These are phyloP conservation scores for Lydus trimaculatus DNA, from an alignment of 2,888 invertebrate species.

Conservation along the genomic window DNA sequence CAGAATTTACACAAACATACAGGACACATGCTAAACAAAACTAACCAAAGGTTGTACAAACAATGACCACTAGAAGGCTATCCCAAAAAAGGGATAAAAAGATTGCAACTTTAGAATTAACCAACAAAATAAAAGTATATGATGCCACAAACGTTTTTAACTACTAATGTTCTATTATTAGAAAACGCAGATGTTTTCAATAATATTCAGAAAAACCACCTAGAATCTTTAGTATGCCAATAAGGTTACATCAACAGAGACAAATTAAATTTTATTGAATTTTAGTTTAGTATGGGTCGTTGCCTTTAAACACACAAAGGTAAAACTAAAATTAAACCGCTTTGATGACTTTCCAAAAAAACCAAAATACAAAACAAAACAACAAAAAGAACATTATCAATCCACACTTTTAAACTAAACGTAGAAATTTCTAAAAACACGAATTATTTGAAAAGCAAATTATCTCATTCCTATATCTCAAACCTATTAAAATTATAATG, in stretches of 20 bases:
- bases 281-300: slow-evolving; percentile 15
- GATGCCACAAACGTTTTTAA: slow-evolving; percentile 45
- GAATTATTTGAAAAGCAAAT: slow-evolving; percentile 1
- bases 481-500: slow-evolving; percentile 24
- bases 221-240: slow-evolving; percentile 20
- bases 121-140: slow-evolving; percentile 35
- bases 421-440: too few relatives aligned
- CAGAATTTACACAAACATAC: background rate
- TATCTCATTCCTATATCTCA: background rate
- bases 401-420: too few relatives aligned
- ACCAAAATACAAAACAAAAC: too few relatives aligned
- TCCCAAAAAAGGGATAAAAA: slow-evolving; percentile 46
- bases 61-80: slow-evolving; percentile 52
- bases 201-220: slow-evolving; percentile 34
- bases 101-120: slow-evolving; percentile 43
- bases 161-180: slow-evolving; percentile 45
- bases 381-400: too few relatives aligned
- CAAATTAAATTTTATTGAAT: slow-evolving; percentile 11
- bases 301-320: slow-evolving; percentile 12
- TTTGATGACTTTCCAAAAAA: too few relatives aligned
- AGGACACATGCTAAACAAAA: background rate
- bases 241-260: slow-evolving; percentile 21
- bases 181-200: slow-evolving; percentile 40
- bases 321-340: slow-evolving; percentile 20
- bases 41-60: slow-evolving; percentile 44